Evolutionary conservation across 2,797 vertebrate genomes (phyloP).

Genomic region (Cossypha dichroa): DNA sequence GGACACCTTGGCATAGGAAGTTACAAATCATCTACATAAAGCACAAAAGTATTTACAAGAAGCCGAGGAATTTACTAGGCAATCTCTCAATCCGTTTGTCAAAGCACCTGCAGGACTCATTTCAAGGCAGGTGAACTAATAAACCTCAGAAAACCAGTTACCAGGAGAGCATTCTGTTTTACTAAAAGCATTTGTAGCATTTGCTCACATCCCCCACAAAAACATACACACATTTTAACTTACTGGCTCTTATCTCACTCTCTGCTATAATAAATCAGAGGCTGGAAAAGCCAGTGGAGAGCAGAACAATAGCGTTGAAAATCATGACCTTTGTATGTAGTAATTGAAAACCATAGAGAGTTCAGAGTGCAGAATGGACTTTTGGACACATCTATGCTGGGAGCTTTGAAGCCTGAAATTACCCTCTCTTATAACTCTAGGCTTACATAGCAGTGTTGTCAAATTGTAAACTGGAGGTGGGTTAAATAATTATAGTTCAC

Average conservation of each 20-base stretch:
- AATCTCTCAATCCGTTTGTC: slow-evolving; percentile 56
- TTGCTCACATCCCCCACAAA: neutral
- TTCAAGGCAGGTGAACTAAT: slow-evolving; percentile 37
- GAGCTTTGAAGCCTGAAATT: slow-evolving; percentile 7
- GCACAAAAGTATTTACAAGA: neutral
- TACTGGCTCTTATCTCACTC: slow-evolving; percentile 1
- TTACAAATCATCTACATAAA: neutral
- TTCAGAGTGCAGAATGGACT: slow-evolving; percentile 17
- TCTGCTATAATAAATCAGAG: slow-evolving; percentile 21
- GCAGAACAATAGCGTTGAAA: neutral
- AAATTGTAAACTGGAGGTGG: neutral
- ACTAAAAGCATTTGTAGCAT: slow-evolving; percentile 47
- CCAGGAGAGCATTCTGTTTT: slow-evolving; percentile 33
- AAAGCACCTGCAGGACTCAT: slow-evolving; percentile 53
- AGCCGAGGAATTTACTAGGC: neutral
- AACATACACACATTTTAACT: slow-evolving; percentile 6
- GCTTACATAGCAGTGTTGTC: neutral
- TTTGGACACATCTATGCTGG: neutral
- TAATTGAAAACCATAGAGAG: slow-evolving; percentile 30
- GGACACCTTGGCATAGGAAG: neutral
- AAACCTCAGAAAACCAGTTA: slow-evolving; percentile 30
- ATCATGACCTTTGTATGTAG: neutral
- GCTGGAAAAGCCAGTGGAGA: neutral
- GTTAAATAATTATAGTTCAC: neutral
- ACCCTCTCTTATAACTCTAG: neutral